Conservation (phyloP, 2,888 invertebrate species). For the Ichneumoninae sp. region DNA sequence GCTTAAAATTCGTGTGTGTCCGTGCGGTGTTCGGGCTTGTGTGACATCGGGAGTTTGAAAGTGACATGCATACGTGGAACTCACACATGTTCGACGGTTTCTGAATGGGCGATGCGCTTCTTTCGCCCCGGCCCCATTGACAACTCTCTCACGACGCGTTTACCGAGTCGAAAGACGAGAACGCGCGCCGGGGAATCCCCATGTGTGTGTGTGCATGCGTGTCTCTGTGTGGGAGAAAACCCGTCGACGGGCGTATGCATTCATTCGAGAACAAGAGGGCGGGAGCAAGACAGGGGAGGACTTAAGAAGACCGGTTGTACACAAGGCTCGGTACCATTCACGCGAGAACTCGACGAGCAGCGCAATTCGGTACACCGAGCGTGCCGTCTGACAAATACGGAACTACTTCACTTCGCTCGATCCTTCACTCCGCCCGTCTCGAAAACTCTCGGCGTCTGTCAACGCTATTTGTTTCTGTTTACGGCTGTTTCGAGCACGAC, state of each 20-base stretch:
- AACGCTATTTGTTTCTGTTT: background rate
- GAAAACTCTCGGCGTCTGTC: slow-evolving; percentile 10
- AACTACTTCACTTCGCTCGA: slow-evolving; percentile 63
- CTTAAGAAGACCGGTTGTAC: slow-evolving; percentile 56
- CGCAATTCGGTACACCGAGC: slow-evolving; percentile 50
- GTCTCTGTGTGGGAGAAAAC: background rate
- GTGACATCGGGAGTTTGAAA: slow-evolving; percentile 59
- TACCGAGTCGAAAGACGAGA: background rate
- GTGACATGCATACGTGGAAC: slow-evolving; percentile 50
- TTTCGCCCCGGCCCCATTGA: slow-evolving; percentile 61
- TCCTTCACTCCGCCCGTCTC: slow-evolving; percentile 54
- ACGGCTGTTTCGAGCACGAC: background rate
- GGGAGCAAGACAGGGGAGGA: slow-evolving; percentile 53
- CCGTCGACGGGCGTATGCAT: background rate
- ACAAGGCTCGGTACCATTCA: slow-evolving; percentile 55
- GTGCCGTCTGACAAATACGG: slow-evolving; percentile 61
- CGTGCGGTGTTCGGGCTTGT: background rate
- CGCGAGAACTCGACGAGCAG: slow-evolving; percentile 52
- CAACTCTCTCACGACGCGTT: slow-evolving; percentile 42
- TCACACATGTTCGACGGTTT: slow-evolving; percentile 61
- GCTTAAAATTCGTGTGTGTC: slow-evolving; percentile 23
- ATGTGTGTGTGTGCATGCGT: background rate
- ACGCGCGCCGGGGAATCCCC: slow-evolving; percentile 27
- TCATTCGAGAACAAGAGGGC: slow-evolving; percentile 10
- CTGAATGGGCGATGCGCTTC: slow-evolving; percentile 61